Percentiles rank a stretch among this genome's conserved stretches.
Evolutionary conservation across 1,140 invertebrate genomes (phyloP).

Genomic region (Drosophila ironensis): DNA sequence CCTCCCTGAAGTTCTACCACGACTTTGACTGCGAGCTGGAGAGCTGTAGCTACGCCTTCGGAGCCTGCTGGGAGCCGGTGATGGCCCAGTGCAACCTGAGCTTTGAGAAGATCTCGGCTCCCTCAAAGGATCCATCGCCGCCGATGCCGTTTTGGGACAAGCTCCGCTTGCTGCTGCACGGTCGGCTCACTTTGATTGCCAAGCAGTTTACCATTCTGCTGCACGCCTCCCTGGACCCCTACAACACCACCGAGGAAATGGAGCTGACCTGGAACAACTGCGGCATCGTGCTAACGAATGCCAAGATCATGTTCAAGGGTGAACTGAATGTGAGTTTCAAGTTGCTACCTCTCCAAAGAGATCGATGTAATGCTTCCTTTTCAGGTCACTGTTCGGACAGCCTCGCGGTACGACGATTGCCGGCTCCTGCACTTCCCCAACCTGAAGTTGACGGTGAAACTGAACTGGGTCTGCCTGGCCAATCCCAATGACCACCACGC

Average conservation of each 20-base stretch:
- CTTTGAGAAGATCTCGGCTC: constrained; percentile 93
- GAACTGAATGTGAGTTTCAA: constrained; percentile 85
- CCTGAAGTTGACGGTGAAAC: constrained; percentile 91
- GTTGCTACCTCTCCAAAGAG: neutral
- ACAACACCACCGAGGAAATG: constrained; percentile 99
- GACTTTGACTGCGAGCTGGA: constrained; percentile 97
- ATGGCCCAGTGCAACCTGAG: constrained; percentile 97
- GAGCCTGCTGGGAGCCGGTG: constrained; percentile 99
- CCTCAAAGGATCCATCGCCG: constrained; percentile 95
- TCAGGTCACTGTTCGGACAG: constrained; percentile 91
- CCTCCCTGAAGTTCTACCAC: constrained; percentile 97
- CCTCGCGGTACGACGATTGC: constrained; percentile 99
- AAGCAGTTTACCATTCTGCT: constrained; percentile 93
- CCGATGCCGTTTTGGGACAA: constrained; percentile 99
- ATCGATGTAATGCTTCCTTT: constrained; percentile 67
- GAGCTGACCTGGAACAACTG: constrained; percentile 96
- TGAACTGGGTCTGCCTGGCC: constrained; percentile 95
- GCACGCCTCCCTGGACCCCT: constrained; percentile 98
- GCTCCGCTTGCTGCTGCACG: constrained; percentile 95
- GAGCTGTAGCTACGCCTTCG: constrained; percentile 95
- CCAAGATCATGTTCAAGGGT: constrained; percentile 92
- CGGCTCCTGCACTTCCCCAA: constrained; percentile 95
- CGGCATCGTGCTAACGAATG: constrained; percentile 97
- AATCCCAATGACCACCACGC: constrained; percentile 97
- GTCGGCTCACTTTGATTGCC: constrained; percentile 93